These are phyloP conservation scores for Papilio demoleus DNA, from an alignment of 2,888 invertebrate genomes.

Conservation along the genomic window DNA sequence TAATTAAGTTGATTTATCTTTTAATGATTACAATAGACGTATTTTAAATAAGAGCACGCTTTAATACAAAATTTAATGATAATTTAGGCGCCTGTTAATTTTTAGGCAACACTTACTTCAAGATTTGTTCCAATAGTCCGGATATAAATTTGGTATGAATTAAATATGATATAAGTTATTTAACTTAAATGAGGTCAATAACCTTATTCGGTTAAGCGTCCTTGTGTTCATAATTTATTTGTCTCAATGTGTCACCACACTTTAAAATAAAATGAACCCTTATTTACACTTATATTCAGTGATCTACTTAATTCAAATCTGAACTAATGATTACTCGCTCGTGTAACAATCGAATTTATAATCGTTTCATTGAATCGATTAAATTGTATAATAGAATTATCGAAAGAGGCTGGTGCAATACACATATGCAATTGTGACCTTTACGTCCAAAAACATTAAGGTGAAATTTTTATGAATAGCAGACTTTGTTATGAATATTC, in stretches of 20 bases:
- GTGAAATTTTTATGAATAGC: not conserved
- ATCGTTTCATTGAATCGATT: conserved; percentile 35
- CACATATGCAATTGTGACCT: not conserved
- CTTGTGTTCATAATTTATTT: no score
- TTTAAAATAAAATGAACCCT: conserved; percentile 9
- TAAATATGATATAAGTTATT: no score
- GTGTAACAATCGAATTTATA: conserved; percentile 26
- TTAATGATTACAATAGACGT: no score
- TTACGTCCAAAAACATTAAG: not conserved
- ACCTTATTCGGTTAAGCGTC: no score
- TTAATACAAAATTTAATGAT: no score
- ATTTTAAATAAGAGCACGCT: no score
- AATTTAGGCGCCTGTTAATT: no score
- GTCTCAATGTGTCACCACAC: not conserved
- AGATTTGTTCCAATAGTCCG: no score
- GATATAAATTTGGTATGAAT: no score
- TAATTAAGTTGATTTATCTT: no score
- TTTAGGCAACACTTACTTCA: no score
- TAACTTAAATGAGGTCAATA: conserved; percentile 5
- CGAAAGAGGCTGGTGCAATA: conserved; percentile 2
- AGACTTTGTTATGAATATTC: conserved; percentile 16
- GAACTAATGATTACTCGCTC: conserved; percentile 23
- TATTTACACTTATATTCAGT: conserved; percentile 23
- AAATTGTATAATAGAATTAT: not conserved
- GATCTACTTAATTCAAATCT: conserved; percentile 38